phyloP scores from a whole-genome alignment of 2,888 invertebrate genomes.

The Notodonta dromedarius region DNA sequence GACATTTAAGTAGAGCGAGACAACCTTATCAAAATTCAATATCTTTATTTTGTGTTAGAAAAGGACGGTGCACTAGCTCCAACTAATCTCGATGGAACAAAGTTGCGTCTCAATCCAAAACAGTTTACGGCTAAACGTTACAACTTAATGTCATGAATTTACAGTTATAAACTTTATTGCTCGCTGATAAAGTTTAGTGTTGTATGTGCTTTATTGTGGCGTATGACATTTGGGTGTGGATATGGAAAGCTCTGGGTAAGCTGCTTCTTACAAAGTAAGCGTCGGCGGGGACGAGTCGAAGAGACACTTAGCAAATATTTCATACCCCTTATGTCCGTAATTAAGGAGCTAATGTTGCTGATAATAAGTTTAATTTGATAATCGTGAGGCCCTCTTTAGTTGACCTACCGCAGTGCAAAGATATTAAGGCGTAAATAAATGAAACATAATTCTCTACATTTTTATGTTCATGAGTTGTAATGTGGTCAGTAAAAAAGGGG shows the following conservation, averaged over 20 bases:
- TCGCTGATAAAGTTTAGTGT: slow-evolving; percentile 36
- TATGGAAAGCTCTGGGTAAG: slow-evolving; percentile 50
- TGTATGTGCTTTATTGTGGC: slow-evolving; percentile 20
- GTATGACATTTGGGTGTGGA: slow-evolving; percentile 23
- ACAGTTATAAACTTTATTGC: slow-evolving; percentile 34
- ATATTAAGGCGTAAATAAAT: background rate
- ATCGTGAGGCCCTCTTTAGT: slow-evolving; percentile 32
- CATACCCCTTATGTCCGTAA: slow-evolving; percentile 38
- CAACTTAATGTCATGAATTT: slow-evolving; percentile 27
- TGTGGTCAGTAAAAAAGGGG: background rate
- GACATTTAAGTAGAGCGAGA: slow-evolving; percentile 62
- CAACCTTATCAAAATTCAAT: slow-evolving; percentile 77
- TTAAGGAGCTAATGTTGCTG: slow-evolving; percentile 46
- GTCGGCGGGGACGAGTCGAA: slow-evolving; percentile 48
- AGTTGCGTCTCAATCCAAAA: slow-evolving; percentile 75
- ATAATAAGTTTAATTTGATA: slow-evolving; percentile 49
- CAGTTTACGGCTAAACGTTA: slow-evolving; percentile 45
- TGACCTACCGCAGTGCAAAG: slow-evolving; percentile 58
- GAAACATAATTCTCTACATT: slow-evolving; percentile 2
- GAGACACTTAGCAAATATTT: slow-evolving; percentile 47
- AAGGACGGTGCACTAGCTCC: slow-evolving; percentile 71
- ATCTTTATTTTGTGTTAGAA: slow-evolving; percentile 78
- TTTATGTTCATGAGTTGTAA: slow-evolving; percentile 1
- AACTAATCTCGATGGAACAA: slow-evolving; percentile 77
- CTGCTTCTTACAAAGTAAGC: slow-evolving; percentile 65